Evolutionary conservation across 2,888 invertebrate species (phyloP), one percentile per base, ranked within the genome.

Genomic region (Phengaris alcon): DNA sequence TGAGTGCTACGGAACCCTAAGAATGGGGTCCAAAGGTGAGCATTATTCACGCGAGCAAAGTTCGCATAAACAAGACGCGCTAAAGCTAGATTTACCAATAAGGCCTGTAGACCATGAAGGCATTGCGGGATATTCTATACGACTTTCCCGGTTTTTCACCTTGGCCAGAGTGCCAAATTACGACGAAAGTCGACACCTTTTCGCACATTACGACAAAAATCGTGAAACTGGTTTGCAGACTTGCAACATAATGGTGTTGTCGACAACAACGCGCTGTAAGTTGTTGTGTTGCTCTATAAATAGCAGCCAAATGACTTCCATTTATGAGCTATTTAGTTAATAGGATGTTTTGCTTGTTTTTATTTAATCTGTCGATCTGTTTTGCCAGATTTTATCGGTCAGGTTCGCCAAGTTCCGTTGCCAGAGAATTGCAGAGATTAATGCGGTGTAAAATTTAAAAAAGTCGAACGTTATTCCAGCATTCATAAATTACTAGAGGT

Each of bases 151-250:
- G 22, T 64, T 57, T 59, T 48, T 73, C 57, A 73, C 78, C 79
- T 79, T 78, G 77, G 73, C 74, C 13, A n/a, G 15, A 72, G 77
- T n/a, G 75, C 76, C 46, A 69, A 46, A 68, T 79, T 77, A 77
- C 78, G 75, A 80, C 52, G 79, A 77, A 80, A 79, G 77, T 74
- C 52, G 77, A 79, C 68, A 77, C 78, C 59, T 10, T 64, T 22
- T 7, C 9, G 10, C 59, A 64, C 35, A 64, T 44, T 44, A 51
- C 9, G 15, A 51, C 70, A 48, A 48, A 70, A 70, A 70, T 15
- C 51, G 70, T n/a, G 15, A 48, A 15, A 70, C 22, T 70, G 10
- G 70, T 48, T 59, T n/a, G 15, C 22, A 9, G 8, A 70, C 70
- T 64, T 64, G 64, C 64, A 44, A 64, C 64, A 64, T 64, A 64